Evolutionary conservation across 2,797 vertebrate species (phyloP).

Genomic region (Acanthopagrus latus): DNA sequence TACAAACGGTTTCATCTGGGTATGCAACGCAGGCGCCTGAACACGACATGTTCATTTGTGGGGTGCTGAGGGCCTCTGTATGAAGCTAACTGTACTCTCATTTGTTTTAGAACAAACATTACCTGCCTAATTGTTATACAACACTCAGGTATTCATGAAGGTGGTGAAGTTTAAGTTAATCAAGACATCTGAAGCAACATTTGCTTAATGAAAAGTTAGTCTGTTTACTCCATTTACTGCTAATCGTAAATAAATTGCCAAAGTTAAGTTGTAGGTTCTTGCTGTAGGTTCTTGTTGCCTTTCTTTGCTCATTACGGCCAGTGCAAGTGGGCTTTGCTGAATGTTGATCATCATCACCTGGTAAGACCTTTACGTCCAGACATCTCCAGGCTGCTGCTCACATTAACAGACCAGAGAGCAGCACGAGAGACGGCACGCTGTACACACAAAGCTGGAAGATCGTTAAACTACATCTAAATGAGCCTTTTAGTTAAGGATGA

Average conservation of each 20-base stretch:
- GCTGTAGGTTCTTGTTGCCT: neutral
- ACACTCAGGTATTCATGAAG: neutral
- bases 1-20: neutral
- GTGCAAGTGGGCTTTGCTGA: neutral
- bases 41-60: neutral
- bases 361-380: neutral
- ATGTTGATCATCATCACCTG: neutral
- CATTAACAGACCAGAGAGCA: neutral
- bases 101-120: constrained; percentile 5
- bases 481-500: constrained; percentile 40
- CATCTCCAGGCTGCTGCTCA: neutral
- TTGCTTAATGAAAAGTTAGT: neutral
- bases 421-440: neutral
- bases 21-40: neutral
- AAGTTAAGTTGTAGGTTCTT: neutral
- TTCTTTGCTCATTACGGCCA: neutral
- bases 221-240: neutral
- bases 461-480: constrained; percentile 37
- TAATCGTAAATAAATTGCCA: neutral
- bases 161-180: neutral
- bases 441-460: constrained; percentile 1
- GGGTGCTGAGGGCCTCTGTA: neutral
- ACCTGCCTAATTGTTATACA: neutral
- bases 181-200: neutral
- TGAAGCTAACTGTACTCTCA: neutral